These are phyloP conservation scores for Aurelia coerulea DNA, from an alignment of 30 jellyfish, hydroid and myxozoan genomes.

Conservation along the genomic window DNA sequence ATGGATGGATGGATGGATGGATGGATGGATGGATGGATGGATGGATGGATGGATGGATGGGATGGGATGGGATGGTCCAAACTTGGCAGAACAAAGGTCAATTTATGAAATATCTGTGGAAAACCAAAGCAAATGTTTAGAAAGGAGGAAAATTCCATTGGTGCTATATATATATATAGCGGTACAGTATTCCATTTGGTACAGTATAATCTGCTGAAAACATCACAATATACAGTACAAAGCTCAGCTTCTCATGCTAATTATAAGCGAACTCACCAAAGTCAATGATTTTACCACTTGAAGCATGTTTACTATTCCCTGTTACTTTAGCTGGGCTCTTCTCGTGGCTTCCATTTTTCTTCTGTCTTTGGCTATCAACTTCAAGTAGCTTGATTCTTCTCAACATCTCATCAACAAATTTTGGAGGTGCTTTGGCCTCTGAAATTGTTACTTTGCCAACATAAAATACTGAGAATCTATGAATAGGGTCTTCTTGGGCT, in stretches of 20 bases:
- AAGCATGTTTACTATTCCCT: slow-evolving; percentile 36
- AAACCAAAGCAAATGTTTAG: no score
- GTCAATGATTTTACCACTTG: slow-evolving; percentile 46
- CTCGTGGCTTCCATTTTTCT: slow-evolving; percentile 18
- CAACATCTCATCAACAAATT: slow-evolving; percentile 84
- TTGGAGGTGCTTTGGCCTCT: slow-evolving; percentile 95
- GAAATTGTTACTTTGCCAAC: slow-evolving; percentile 93
- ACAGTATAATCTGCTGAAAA: no score
- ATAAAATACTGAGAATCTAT: slow-evolving; percentile 87
- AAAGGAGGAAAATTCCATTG: no score
- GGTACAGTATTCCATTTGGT: no score
- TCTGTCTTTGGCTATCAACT: slow-evolving; percentile 14
- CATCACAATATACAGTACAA: no score
- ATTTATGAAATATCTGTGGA: no score
- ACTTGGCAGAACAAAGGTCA: no score
- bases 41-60: no score
- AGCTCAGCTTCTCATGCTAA: neutral
- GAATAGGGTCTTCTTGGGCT: slow-evolving; percentile 66
- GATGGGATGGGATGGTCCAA: no score
- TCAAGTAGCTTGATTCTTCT: slow-evolving; percentile 62
- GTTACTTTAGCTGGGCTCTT: slow-evolving; percentile 23
- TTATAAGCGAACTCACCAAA: neutral
- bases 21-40: no score
- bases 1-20: no score
- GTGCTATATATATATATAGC: no score